Base-by-base conservation (phyloP, 2,797 vertebrate genomes). In the Furcifer pardalis region DNA sequence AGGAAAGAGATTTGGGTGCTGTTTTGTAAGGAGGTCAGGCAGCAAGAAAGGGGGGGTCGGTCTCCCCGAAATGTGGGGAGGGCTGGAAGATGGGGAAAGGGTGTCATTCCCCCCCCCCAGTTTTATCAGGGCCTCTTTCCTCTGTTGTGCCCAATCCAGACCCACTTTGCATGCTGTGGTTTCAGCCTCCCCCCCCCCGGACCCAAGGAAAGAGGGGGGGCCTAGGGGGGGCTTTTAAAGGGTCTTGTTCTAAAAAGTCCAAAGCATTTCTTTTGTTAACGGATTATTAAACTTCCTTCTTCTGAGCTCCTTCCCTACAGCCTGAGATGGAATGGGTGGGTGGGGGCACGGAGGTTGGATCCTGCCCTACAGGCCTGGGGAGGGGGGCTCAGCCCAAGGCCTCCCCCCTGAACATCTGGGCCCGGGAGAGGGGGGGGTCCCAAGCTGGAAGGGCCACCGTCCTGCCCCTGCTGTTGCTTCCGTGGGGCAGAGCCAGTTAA, bases 281-380 rank as follows among this genome's bases (percentile, higher is more conserved):
- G n/a, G n/a, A n/a, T n/a, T 30, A 62, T 73, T 73, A 73, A 72
- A 46, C 35, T 35, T 17, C 35, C 25, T 17, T 42, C 62, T 60
- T 40, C 7, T 40, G 23, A 30, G 1, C 19, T 2, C 23, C 15
- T 72, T 35, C 32, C 60, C 17, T 13, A 27, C 42, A 21, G 21
- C 25, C 52, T 49, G 40, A 40, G 44, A 40, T 92, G 88, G 90
- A 89, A 81, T n/a, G n/a, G 59, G 89, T 86, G 72, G 21, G 17
- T 5, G 21, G 17, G 30, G 62, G 19, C 27, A 5, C n/a, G n/a
- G n/a, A n/a, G n/a, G n/a, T 30, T 23, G 46, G 1, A 13, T 37
- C 74, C 49, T 7, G 13, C 32, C n/a, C 15, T 32, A 30, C 12
- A 42, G 72, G 71, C 71, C 9, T 6, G 71, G 25, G 37, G 30